Evolutionary conservation across 2,888 invertebrate genomes (phyloP).

Genomic region (Drosophila vallismaia): DNA sequence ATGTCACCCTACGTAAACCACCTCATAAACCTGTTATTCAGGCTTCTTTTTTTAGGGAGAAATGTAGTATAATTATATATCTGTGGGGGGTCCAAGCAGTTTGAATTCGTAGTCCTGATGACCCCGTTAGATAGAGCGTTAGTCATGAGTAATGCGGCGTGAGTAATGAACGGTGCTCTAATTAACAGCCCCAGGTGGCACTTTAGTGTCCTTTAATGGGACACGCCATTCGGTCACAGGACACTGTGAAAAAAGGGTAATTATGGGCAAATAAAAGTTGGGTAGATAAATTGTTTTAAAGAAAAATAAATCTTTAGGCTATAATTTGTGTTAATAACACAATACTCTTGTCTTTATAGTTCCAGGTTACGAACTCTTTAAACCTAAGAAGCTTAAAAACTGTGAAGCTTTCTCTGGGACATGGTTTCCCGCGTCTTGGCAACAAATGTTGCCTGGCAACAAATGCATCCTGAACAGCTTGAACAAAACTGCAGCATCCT

Average conservation of each 20-base stretch:
- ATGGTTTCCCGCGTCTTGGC: slow-evolving; percentile 7
- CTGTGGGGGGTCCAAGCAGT: slow-evolving; percentile 2
- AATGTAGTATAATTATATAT: slow-evolving; percentile 15
- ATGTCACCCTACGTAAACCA: slow-evolving; percentile 14
- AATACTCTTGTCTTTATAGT: not conserved
- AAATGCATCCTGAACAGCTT: slow-evolving; percentile 40
- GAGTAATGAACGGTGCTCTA: slow-evolving; percentile 48
- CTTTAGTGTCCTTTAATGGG: slow-evolving; percentile 40
- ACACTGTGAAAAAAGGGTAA: slow-evolving; percentile 1
- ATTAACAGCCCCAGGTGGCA: slow-evolving; percentile 55
- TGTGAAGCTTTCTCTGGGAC: slow-evolving; percentile 41
- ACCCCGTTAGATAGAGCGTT: slow-evolving; percentile 53
- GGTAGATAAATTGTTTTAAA: no score
- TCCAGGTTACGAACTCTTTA: not conserved
- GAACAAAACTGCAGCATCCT: slow-evolving; percentile 27
- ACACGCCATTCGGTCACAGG: slow-evolving; percentile 37
- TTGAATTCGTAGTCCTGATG: slow-evolving; percentile 39
- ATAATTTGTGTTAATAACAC: no score
- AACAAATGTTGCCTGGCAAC: slow-evolving; percentile 50
- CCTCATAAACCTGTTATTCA: slow-evolving; percentile 16
- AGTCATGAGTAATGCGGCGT: slow-evolving; percentile 39
- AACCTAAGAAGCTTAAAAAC: slow-evolving; percentile 19
- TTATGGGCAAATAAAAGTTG: not conserved
- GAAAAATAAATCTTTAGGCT: no score
- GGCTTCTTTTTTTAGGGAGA: slow-evolving; percentile 5